phyloP scores from a whole-genome alignment of 1,140 invertebrate species.

The Cherax quadricarinatus region DNA sequence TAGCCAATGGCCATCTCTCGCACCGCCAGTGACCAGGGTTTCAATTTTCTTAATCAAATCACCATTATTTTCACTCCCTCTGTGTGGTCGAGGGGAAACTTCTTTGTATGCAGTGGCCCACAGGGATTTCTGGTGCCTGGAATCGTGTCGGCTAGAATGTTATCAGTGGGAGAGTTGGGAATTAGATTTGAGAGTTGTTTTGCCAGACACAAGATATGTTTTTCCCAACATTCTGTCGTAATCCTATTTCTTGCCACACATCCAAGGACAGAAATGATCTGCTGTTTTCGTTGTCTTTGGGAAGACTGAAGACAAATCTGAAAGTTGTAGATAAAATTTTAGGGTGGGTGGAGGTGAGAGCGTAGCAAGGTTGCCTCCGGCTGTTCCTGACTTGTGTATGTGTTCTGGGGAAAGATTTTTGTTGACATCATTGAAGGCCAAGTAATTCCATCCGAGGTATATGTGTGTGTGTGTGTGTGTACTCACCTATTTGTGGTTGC shows the following conservation, averaged over 20 bases:
- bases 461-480: no score
- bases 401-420: not conserved
- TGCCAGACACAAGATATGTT: not conserved
- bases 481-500: no score
- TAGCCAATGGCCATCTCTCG: slow-evolving; percentile 14
- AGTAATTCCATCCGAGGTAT: not conserved
- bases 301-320: not conserved
- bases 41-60: slow-evolving; percentile 48
- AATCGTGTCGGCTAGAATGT: not conserved
- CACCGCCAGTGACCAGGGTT: slow-evolving; percentile 16
- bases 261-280: not conserved
- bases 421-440: not conserved
- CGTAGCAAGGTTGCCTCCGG: not conserved
- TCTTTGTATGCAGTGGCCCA: slow-evolving; percentile 25
- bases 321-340: not conserved
- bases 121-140: not conserved
- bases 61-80: slow-evolving; percentile 35
- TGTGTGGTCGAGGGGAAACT: slow-evolving; percentile 32
- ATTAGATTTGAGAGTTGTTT: slow-evolving; percentile 16
- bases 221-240: not conserved
- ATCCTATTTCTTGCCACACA: not conserved
- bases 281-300: not conserved
- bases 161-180: not conserved
- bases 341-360: no score
- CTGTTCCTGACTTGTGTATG: not conserved